These are phyloP conservation scores for Antedon mediterranea DNA, from an alignment of 53 echinoderm and acorn worm species.

Conservation along the genomic window DNA sequence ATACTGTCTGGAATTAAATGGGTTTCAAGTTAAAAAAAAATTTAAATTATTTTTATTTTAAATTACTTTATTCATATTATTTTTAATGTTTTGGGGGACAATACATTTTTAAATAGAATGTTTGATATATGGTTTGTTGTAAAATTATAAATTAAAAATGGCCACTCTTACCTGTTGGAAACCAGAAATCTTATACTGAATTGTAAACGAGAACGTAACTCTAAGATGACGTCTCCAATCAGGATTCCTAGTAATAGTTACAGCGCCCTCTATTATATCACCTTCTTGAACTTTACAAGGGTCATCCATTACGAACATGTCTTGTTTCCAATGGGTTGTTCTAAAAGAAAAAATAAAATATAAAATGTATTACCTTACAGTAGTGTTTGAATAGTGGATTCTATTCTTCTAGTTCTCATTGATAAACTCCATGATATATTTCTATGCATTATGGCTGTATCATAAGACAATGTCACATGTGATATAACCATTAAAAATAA, in stretches of 20 bases:
- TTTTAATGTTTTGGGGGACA: too few species aligned
- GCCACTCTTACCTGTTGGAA: neutral
- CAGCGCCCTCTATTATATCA: conserved; percentile 31
- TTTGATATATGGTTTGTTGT: neutral
- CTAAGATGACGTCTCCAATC: conserved; percentile 57
- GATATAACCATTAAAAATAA: too few species aligned
- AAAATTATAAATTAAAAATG: neutral
- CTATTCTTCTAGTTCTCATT: neutral
- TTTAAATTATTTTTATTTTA: too few species aligned
- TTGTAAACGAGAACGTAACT: conserved; percentile 13
- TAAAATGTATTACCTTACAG: neutral
- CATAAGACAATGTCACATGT: too few species aligned
- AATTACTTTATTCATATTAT: too few species aligned
- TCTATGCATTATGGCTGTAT: too few species aligned
- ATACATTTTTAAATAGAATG: too few species aligned
- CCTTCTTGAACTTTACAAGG: conserved; percentile 26
- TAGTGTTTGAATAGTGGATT: too few species aligned
- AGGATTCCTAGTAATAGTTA: conserved; percentile 41
- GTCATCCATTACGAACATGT: conserved; percentile 46
- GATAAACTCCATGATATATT: too few species aligned
- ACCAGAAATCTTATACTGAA: neutral
- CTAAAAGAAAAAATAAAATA: conserved; percentile 19
- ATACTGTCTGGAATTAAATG: too few species aligned
- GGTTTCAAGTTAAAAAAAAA: too few species aligned
- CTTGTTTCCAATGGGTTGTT: conserved; percentile 76